Base-by-base conservation (phyloP, 2,113 vertebrate species). In the Blennius ocellaris region DNA sequence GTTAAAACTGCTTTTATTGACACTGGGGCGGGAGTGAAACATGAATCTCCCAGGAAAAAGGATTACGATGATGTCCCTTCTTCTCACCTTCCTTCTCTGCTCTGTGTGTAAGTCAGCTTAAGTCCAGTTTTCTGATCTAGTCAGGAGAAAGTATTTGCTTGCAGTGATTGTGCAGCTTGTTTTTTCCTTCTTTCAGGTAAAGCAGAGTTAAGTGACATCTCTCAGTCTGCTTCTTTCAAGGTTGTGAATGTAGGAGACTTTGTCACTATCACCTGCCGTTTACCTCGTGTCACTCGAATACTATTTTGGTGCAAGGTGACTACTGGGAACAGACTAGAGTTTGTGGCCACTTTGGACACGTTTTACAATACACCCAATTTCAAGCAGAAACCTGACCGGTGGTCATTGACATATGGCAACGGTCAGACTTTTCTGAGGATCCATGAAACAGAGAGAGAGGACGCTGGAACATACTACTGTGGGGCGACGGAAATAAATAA, bases 391-490 rank as follows among this genome's bases (percentile, higher is more conserved):
- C 30, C 8, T 4, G 12, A 41, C 0, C 53, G 0, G 49, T 50
- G 41, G 55, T 52, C n/a, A 44, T n/a, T 44, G 0, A 16, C 11
- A 3, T 55, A 6, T 10, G 6, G 48, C 17, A 15, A 0, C 1
- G 3, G 6, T 2, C 16, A 5, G 8, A 68, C 4, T 63, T 36
- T 59, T 14, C 62, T 83, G 16, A 55, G 2, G 1, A 79, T 83
- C 43, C 59, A 50, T 14, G 6, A n/a, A 49, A 38, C 69, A 37
- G 43, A n/a, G 10, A 36, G 40, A n/a, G 63, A 69, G n/a, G 73
- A 73, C 2, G 8, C 9, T 38, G 76, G 66, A 2, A 83, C 57
- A 9, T 83, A 80, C 43, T 83, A 49, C 55, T 84, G 82, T 55
- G 82, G 77, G 48, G 53, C 60, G 6, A 5, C 69, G 11, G 5